Conservation (phyloP, 2,888 invertebrate genomes). For the Acleris emargana region DNA sequence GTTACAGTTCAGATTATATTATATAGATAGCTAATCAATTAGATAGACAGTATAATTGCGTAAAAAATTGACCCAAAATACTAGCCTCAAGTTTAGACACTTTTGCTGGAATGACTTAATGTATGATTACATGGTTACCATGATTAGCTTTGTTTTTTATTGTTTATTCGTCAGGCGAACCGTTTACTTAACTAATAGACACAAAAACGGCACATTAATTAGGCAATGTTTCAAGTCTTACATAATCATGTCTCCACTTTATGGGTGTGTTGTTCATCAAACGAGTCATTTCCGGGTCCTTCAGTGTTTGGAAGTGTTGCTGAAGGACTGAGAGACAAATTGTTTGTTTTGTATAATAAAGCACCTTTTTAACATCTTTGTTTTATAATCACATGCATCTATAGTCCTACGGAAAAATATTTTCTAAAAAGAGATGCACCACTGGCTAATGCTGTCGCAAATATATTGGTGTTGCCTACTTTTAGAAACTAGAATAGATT, state of each 20-base stretch:
- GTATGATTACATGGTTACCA: slow-evolving; percentile 10
- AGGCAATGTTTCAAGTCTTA: slow-evolving; percentile 4
- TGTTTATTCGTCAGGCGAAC: slow-evolving; percentile 2
- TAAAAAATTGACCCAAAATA: neutral
- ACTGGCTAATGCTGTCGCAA: neutral
- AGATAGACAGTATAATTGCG: neutral
- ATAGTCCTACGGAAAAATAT: neutral
- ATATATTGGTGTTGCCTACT: neutral
- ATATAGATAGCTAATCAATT: slow-evolving; percentile 3
- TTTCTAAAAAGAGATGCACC: neutral
- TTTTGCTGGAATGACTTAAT: slow-evolving; percentile 27
- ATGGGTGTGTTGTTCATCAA: slow-evolving; percentile 2
- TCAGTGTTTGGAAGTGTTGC: neutral
- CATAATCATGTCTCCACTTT: slow-evolving; percentile 4
- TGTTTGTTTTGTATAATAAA: slow-evolving; percentile 7
- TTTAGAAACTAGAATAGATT: slow-evolving; percentile 8
- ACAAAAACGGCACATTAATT: slow-evolving; percentile 28
- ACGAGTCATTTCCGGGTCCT: slow-evolving; percentile 22
- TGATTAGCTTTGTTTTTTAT: slow-evolving; percentile 17
- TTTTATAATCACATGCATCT: neutral
- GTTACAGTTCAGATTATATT: slow-evolving; percentile 3
- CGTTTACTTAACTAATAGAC: slow-evolving; percentile 17
- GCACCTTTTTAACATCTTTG: slow-evolving; percentile 2
- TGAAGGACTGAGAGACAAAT: slow-evolving; percentile 8
- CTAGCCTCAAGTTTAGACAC: slow-evolving; percentile 7